These are phyloP conservation scores for Megaceryle alcyon DNA, from an alignment of 2,797 vertebrate genomes.

Conservation along the genomic window DNA sequence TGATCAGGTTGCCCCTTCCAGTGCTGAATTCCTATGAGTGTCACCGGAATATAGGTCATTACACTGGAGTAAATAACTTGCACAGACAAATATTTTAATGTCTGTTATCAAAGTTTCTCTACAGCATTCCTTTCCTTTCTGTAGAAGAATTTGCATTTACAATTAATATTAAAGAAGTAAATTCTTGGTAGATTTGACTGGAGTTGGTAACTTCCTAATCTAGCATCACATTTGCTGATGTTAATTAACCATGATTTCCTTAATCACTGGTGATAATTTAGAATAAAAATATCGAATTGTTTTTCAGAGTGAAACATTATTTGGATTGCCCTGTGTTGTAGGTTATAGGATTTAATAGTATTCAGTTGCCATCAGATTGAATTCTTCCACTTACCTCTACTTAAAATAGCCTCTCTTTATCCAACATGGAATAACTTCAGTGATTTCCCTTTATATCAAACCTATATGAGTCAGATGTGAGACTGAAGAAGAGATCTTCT, in stretches of 20 bases:
- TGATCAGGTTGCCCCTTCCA: background rate
- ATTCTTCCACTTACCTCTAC: background rate
- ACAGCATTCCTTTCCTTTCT: background rate
- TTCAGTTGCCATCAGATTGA: background rate
- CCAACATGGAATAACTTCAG: background rate
- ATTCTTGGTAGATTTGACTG: background rate
- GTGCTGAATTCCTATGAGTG: background rate
- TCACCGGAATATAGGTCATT: background rate
- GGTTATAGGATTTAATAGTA: background rate
- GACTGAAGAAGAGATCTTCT: background rate
- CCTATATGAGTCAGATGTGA: background rate
- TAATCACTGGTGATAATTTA: background rate
- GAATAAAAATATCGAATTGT: background rate
- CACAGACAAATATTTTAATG: background rate
- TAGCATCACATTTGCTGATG: background rate
- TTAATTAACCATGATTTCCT: background rate
- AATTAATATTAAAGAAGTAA: background rate
- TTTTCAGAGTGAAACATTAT: background rate
- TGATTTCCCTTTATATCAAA: background rate
- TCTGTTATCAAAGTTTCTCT: background rate
- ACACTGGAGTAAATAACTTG: background rate
- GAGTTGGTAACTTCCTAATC: background rate
- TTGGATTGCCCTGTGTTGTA: background rate
- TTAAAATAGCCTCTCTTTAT: background rate
- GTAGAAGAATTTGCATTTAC: background rate